Percentiles rank a stretch among this genome's conserved stretches.
Conservation (phyloP, 2,888 invertebrate genomes). For the Troglohyphantes excavatus region DNA sequence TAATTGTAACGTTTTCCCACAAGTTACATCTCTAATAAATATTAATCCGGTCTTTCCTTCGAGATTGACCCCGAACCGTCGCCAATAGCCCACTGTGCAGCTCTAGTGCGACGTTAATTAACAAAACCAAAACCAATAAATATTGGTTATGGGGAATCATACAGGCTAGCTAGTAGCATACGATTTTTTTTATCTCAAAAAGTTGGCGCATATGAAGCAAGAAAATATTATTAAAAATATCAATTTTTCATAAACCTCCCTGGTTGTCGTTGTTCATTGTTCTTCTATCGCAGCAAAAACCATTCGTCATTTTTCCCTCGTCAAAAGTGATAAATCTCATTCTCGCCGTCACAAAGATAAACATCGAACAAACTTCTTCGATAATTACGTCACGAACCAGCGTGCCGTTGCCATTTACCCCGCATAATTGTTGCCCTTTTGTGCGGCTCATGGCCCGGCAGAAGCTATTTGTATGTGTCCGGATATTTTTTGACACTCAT, state of each 20-base stretch:
- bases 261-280: constrained; percentile 34
- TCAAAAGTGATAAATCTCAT: constrained; percentile 69
- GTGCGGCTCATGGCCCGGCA: constrained; percentile 8
- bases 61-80: too few species aligned
- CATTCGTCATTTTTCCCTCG: constrained; percentile 54
- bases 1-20: too few species aligned
- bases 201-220: too few species aligned
- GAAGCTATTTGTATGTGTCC: constrained; percentile 69
- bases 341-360: constrained; percentile 62
- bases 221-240: too few species aligned
- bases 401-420: constrained; percentile 62
- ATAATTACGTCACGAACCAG: constrained; percentile 75
- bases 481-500: constrained; percentile 23
- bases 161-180: too few species aligned
- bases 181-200: too few species aligned
- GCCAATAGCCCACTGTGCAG: too few species aligned
- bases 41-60: too few species aligned
- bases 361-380: constrained; percentile 70
- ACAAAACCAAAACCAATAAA: too few species aligned
- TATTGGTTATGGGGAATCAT: too few species aligned
- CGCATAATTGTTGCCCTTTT: constrained; percentile 57
- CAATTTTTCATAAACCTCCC: not conserved
- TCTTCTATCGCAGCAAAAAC: constrained; percentile 20
- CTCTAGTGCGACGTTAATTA: too few species aligned
- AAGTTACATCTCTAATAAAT: too few species aligned